Evolutionary conservation across 2,888 invertebrate genomes (phyloP).

Genomic region (Gnatocerus cornutus): DNA sequence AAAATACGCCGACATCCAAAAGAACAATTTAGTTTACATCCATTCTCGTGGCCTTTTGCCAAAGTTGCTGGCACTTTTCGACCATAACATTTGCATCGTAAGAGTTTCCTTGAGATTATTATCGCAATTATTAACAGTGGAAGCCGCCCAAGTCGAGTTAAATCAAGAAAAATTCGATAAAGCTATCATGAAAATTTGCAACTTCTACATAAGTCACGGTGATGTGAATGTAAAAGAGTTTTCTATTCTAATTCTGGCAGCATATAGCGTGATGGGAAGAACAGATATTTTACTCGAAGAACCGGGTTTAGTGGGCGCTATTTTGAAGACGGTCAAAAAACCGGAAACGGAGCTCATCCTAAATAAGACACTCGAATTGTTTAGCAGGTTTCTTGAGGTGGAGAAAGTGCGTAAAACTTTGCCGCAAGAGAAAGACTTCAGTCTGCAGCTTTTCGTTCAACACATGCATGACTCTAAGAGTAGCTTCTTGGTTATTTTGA

Average conservation of each 20-base stretch:
- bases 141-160: constrained; percentile 59
- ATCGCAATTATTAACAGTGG: constrained; percentile 56
- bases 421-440: constrained; percentile 56
- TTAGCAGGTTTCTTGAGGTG: constrained; percentile 57
- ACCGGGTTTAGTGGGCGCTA: constrained; percentile 57
- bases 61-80: constrained; percentile 57
- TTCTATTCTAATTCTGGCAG: constrained; percentile 57
- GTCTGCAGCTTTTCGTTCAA: constrained; percentile 53
- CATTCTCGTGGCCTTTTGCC: constrained; percentile 58
- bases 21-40: constrained; percentile 58
- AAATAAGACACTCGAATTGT: constrained; percentile 55
- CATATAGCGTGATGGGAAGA: constrained; percentile 58
- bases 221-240: constrained; percentile 60
- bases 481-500: constrained; percentile 53
- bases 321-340: constrained; percentile 57
- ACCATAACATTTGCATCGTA: constrained; percentile 61
- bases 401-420: constrained; percentile 56
- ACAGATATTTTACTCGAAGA: constrained; percentile 56
- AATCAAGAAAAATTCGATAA: constrained; percentile 60
- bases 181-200: constrained; percentile 57
- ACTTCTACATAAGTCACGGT: constrained; percentile 57
- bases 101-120: constrained; percentile 59
- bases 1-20: constrained; percentile 61
- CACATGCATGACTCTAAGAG: constrained; percentile 53
- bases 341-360: constrained; percentile 55